Evolutionary conservation across 92 coral and sea anemone genomes (phyloP).

Genomic region (Epizoanthus stellaris): DNA sequence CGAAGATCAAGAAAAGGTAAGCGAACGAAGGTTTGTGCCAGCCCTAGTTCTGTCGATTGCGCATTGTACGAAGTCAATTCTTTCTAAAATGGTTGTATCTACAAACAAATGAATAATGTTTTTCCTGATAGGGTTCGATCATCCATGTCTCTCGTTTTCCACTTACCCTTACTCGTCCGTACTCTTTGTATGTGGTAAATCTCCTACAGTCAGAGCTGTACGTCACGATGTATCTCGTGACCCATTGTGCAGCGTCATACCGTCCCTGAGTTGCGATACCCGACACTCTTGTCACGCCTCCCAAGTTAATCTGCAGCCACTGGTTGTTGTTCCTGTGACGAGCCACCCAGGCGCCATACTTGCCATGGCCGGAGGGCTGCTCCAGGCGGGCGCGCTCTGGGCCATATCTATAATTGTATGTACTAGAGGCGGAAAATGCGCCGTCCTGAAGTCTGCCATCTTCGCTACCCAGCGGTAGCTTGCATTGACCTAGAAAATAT

Average conservation of each 20-base stretch:
- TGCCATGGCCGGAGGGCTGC: conserved; percentile 60
- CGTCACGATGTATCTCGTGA: conserved; percentile 52
- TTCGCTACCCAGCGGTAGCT: conserved; percentile 80
- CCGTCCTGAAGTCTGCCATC: conserved; percentile 69
- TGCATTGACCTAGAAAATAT: conserved; percentile 61
- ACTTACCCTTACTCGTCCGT: conserved; percentile 40
- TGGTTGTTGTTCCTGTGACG: conserved; percentile 55
- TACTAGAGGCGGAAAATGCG: conserved; percentile 66
- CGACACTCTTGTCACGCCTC: conserved; percentile 69
- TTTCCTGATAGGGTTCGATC: no score
- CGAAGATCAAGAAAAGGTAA: no score
- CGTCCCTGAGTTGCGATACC: conserved; percentile 87
- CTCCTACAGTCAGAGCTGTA: conserved; percentile 30
- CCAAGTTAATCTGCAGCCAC: conserved; percentile 73
- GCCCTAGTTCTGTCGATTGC: no score
- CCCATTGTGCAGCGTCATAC: conserved; percentile 64
- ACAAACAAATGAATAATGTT: no score
- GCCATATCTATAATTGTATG: conserved; percentile 72
- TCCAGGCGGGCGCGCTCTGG: conserved; percentile 83
- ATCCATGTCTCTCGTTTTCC: not conserved
- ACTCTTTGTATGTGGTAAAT: conserved; percentile 20
- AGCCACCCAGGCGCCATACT: conserved; percentile 85
- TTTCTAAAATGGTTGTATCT: no score
- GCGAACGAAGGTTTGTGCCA: no score
- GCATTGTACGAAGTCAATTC: no score